Base-by-base conservation (phyloP, 2,888 invertebrate genomes). In the Itoplectis maculator region DNA sequence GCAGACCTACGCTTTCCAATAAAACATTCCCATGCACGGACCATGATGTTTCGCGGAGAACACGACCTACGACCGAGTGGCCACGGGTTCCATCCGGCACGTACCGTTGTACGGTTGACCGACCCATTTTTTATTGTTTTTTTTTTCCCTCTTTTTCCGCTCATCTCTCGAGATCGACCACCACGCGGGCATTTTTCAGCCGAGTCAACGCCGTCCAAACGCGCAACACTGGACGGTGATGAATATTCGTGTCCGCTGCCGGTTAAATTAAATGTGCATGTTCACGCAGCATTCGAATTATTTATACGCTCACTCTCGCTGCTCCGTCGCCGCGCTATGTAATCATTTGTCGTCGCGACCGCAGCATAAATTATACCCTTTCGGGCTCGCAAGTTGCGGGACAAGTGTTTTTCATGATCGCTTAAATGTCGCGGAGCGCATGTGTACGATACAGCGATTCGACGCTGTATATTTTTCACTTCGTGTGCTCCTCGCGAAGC, bases 211-310 rank as follows among this genome's bases (percentile, higher is more conserved):
- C n/a, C 15, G 54, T 51, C n/a, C 54, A 79, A 79, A 66, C 66
- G 56, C 68, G 59, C 59, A 77, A 70, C 70, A 61, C n/a, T 70
- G 59, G 15, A 54, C 75, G 45, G 47, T 66, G 47, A 68, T 68
- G 70, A 72, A 61, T 40, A 70, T 45, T 65, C 37, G 54, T 20
- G 15, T 49, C 37, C 20, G 6, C 65, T 45, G 6, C 45, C 65
- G 18, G 13, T 40, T 40, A 37, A 40, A 49, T 11, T 35, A 35
- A 63, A 70, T 68, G 59, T 59, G 51, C 65, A 37, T 15, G 61
- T 75, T 75, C 56, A 18, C 11, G 9, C 37, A 80, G 69, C n/a
- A 40, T 70, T 75, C 54, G 9, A 80, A 42, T 15, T 29, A 59
- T 40, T 23, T 51, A 72, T 59, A 59, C 66, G 37, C 54, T 70